Evolutionary conservation across 1,140 invertebrate genomes (phyloP), one percentile per base, ranked within the genome.

Genomic region (Microplitis demolitor): DNA sequence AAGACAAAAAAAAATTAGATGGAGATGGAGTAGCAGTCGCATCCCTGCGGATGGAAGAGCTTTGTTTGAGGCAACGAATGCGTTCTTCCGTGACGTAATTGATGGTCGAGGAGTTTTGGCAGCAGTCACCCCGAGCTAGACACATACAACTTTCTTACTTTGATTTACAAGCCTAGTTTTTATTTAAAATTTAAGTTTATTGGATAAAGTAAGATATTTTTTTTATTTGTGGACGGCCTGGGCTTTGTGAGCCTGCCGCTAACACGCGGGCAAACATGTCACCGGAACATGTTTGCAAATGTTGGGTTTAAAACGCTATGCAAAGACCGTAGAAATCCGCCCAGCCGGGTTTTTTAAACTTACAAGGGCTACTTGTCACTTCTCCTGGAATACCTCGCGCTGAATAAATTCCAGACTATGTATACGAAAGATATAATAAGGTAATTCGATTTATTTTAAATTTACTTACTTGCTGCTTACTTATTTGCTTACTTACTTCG

Each of bases 11-110:
- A 50, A 11, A 37, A 50, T 35, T 16, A 53, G 67, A 14, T 35
- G 16, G 61, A 39, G 24, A 31, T 14, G 16, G 54, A 60, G 39
- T 61, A 34, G 69, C 8, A 24, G n/a, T 35, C 34, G 16, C 11
- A 13, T 51, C 37, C 50, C 63, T 31, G 54, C 35, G 69, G 61
- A 35, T 5, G 24, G 16, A 50, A 54, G 53, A 58, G 78, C 78
- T 84, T 87, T 87, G 85, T 87, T 84, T 85, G 83, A 85, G 76
- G 72, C 80, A 78, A 83, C 84, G 82, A 80, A 82, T 83, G 80
- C 82, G 78, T 83, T 85, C 82, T 86, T 85, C 82, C 84, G 83
- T 85, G 79, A 83, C 80, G 83, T 87, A 87, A 87, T 87, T 87
- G 83, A 87, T 87, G 82, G 81, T 78, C 76, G 77, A 76, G 79